These are phyloP conservation scores for Discoglossus pictus DNA, from an alignment of 2,797 vertebrate genomes.

Conservation along the genomic window DNA sequence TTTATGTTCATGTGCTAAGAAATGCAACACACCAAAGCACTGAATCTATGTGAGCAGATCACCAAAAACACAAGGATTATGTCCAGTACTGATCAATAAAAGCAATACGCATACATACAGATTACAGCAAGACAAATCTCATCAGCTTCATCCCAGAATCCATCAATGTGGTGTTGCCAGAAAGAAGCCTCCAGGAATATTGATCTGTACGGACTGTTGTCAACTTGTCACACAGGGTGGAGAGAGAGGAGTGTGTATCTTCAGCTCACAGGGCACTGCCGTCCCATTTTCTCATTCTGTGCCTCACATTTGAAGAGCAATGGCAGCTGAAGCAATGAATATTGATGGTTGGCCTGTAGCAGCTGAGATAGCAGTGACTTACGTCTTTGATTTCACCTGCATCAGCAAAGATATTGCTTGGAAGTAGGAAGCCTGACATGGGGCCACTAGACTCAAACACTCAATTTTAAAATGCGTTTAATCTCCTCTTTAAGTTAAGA, in stretches of 20 bases:
- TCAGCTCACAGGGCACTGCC: slow-evolving; percentile 56
- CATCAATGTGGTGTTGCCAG: background rate
- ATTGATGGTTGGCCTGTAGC: slow-evolving; percentile 68
- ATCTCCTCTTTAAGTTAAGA: slow-evolving; percentile 4
- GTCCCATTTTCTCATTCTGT: slow-evolving; percentile 37
- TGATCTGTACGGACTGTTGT: slow-evolving; percentile 32
- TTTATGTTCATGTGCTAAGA: too few species aligned
- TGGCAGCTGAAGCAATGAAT: slow-evolving; percentile 70
- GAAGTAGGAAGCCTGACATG: slow-evolving; percentile 41
- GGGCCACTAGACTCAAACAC: slow-evolving; percentile 26
- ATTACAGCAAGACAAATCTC: background rate
- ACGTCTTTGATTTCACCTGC: slow-evolving; percentile 77
- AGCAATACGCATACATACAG: slow-evolving; percentile 20
- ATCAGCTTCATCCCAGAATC: background rate
- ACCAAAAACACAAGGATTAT: too few species aligned
- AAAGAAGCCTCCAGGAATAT: background rate
- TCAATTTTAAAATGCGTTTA: slow-evolving; percentile 4
- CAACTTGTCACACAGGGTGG: slow-evolving; percentile 37
- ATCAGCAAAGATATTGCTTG: slow-evolving; percentile 61
- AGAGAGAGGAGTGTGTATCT: slow-evolving; percentile 31
- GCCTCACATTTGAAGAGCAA: slow-evolving; percentile 60
- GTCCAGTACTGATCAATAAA: background rate
- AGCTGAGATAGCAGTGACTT: slow-evolving; percentile 69
- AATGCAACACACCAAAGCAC: too few species aligned
- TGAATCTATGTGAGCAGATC: too few species aligned